Conservation (phyloP, 2,113 vertebrate genomes). For the Gasterosteus nipponicus region DNA sequence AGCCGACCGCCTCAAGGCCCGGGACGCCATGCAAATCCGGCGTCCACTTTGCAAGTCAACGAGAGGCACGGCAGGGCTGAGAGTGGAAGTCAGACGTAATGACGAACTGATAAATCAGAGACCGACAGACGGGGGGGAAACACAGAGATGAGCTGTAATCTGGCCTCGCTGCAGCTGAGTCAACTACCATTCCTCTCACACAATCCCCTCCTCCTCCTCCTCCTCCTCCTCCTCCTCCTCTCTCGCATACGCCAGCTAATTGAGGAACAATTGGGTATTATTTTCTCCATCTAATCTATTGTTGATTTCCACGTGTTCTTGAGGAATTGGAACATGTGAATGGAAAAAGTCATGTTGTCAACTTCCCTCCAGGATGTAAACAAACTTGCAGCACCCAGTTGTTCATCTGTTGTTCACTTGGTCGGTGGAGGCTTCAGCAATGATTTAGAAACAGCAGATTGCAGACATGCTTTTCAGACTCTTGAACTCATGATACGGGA, state of each 20-base stretch:
- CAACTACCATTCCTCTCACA: constrained; percentile 37
- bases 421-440: not conserved
- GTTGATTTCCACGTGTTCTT: not conserved
- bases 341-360: not conserved
- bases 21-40: constrained; percentile 52
- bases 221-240: constrained; percentile 8
- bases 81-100: not conserved
- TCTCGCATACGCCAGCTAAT: constrained; percentile 24
- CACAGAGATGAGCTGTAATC: constrained; percentile 29
- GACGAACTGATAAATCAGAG: not conserved
- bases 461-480: not conserved
- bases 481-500: not conserved
- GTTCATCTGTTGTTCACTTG: too few species aligned
- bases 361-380: constrained; percentile 4
- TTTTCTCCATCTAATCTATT: constrained; percentile 16
- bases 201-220: constrained; percentile 47
- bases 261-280: constrained; percentile 28
- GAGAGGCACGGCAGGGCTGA: not conserved
- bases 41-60: constrained; percentile 59
- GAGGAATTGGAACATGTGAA: constrained; percentile 2
- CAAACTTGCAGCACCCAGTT: not conserved
- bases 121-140: not conserved
- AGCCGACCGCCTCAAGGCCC: not conserved
- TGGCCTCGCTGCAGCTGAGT: constrained; percentile 59
- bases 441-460: not conserved